phyloP scores from a whole-genome alignment of 2,888 invertebrate genomes.

The Plebejus argus region DNA sequence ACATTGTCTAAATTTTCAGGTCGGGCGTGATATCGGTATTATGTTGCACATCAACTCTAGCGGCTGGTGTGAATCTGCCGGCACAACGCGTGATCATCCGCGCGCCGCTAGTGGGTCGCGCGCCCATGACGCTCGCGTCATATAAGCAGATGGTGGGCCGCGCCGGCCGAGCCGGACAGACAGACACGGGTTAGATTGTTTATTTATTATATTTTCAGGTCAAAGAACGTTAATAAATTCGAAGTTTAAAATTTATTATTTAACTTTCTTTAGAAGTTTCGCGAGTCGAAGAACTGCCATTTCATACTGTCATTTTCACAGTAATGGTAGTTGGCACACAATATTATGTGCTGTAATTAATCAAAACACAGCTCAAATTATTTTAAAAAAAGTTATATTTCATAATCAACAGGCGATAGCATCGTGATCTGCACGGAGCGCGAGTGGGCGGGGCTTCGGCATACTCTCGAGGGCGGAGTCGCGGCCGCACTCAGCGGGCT shows the following conservation, averaged over 20 bases:
- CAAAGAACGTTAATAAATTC: no score
- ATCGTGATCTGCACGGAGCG: constrained; percentile 85
- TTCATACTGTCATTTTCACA: no score
- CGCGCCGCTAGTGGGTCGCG: constrained; percentile 89
- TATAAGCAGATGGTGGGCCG: constrained; percentile 98
- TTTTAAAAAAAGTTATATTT: no score
- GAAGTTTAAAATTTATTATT: no score
- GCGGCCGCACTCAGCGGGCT: constrained; percentile 76
- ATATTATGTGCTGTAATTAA: no score
- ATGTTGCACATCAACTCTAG: constrained; percentile 97
- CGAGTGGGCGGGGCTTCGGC: constrained; percentile 58
- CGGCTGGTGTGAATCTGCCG: constrained; percentile 98
- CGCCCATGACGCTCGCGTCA: constrained; percentile 86
- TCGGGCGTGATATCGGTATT: constrained; percentile 92
- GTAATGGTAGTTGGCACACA: no score
- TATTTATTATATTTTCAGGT: background rate
- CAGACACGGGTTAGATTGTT: background rate
- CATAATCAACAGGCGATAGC: constrained; percentile 84
- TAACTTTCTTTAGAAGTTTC: no score
- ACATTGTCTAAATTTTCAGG: constrained; percentile 52
- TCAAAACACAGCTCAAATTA: no score
- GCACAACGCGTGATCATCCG: constrained; percentile 94
- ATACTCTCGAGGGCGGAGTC: constrained; percentile 73
- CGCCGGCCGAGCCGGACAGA: constrained; percentile 95
- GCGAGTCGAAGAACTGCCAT: no score